These are phyloP conservation scores for Zaprionus kolodkinae DNA, from an alignment of 1,140 invertebrate genomes.

Conservation along the genomic window DNA sequence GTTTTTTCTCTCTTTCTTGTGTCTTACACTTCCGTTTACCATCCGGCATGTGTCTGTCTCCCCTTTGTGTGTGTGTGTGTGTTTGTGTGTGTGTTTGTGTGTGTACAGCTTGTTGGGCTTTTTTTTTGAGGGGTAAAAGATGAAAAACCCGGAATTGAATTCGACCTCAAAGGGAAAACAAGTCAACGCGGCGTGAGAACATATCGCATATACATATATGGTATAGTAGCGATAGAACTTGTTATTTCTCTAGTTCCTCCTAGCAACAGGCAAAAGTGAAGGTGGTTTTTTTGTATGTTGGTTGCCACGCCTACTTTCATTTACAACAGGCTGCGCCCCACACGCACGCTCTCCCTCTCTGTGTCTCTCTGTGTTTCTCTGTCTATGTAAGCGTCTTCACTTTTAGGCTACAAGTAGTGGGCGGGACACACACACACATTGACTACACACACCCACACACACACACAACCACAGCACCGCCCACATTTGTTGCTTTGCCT, in stretches of 20 bases:
- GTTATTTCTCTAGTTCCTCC: conserved; percentile 23
- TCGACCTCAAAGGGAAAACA: conserved; percentile 30
- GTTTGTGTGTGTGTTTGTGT: conserved; percentile 18
- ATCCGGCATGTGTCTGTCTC: conserved; percentile 30
- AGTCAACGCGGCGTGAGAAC: conserved; percentile 29
- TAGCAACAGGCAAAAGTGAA: conserved; percentile 46
- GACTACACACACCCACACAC: conserved; percentile 1
- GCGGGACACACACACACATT: not conserved
- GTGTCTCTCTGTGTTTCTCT: too few relatives aligned
- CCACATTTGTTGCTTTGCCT: conserved; percentile 4
- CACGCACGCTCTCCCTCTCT: not conserved
- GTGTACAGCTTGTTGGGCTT: conserved; percentile 19
- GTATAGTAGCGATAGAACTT: too few relatives aligned
- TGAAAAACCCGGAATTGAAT: conserved; percentile 48
- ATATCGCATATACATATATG: not conserved
- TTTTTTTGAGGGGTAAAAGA: conserved; percentile 43
- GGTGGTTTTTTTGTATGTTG: not conserved
- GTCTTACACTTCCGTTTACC: conserved; percentile 60
- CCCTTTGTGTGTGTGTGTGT: conserved; percentile 10
- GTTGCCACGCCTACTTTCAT: not conserved
- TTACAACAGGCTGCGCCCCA: not conserved
- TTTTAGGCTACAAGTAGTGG: conserved; percentile 20
- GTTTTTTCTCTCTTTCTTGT: conserved; percentile 1
- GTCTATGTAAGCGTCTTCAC: conserved; percentile 21
- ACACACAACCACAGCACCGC: not conserved